Base-by-base conservation (phyloP, 2,113 vertebrate species). In the Lepus timidus region DNA sequence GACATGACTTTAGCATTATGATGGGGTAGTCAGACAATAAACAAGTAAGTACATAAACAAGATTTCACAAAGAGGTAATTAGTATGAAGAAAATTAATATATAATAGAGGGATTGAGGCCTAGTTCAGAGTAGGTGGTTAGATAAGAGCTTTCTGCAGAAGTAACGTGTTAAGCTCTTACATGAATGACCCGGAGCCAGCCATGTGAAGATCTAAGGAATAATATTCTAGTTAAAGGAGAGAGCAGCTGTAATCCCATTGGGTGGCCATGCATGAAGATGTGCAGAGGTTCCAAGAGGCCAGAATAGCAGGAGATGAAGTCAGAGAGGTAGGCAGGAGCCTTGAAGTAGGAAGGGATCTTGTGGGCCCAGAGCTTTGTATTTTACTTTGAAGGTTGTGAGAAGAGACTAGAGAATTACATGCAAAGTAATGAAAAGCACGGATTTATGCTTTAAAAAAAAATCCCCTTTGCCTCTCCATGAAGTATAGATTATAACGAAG, bases 41-140 rank as follows among this genome's bases (percentile, higher is more conserved):
- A 29, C 29, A 91, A 80, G 25, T 49, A 76, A 64, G 49, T 25
- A 52, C 20, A 36, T 51, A 67, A 88, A 86, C 20, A 67, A 39
- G 29, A 49, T 73, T 83, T 90, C 79, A 44, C 85, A 51, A 81
- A 81, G 90, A 80, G 89, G 67, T 79, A 64, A 3, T 52, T 61
- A 4, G 19, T 44, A n/a, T 93, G 51, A 92, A 90, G 80, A 70
- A 74, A 89, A 76, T 68, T 6, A 9, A 1, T n/a, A 1, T 80
- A 27, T 11, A 76, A 64, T 65, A 70, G 49, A 33, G 4, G 9
- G n/a, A 33, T 25, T 1, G 58, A 52, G 29, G 25, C 19, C 70
- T 73, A 16, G 33, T 25, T 49, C 81, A 33, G 44, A 64, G 23
- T 49, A 61, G 76, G 91, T 52, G 31, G 20, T 76, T 49, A 52